Evolutionary conservation across 2,113 vertebrate genomes (phyloP).

Genomic region (Brachionichthys hirsutus): DNA sequence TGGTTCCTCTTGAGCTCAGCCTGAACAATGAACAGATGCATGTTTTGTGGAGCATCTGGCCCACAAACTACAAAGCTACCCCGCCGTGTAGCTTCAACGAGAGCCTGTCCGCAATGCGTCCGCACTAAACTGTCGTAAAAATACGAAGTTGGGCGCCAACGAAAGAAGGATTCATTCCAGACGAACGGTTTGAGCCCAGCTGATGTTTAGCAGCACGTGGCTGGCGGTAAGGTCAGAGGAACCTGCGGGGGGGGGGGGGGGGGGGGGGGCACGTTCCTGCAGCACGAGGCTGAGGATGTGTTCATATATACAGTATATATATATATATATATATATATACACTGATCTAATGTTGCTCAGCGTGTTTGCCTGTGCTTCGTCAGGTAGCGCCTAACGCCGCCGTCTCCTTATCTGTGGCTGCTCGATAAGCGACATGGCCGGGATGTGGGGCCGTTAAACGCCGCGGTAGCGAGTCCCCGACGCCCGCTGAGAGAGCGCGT

Average conservation of each 20-base stretch:
- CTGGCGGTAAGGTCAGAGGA: constrained; percentile 8
- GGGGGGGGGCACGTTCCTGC: constrained; percentile 27
- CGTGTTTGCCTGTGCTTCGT: constrained; percentile 28
- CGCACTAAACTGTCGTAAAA: too few species aligned
- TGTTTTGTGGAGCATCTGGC: too few species aligned
- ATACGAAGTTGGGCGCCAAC: too few species aligned
- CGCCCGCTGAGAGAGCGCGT: constrained; percentile 35
- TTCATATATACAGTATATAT: not conserved
- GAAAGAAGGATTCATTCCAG: too few species aligned
- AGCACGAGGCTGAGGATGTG: not conserved
- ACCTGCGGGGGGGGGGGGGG: too few species aligned
- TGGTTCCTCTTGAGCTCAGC: too few species aligned
- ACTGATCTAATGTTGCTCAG: not conserved
- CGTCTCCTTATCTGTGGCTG: constrained; percentile 37
- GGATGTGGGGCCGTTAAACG: constrained; percentile 26
- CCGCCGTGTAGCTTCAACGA: too few species aligned
- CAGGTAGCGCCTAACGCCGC: constrained; percentile 18
- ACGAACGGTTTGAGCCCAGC: not conserved
- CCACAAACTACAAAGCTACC: too few species aligned
- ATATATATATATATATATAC: too few species aligned
- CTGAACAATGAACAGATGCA: too few species aligned
- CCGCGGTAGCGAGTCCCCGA: constrained; percentile 50
- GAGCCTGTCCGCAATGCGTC: too few species aligned
- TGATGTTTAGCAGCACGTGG: not conserved
- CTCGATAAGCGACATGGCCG: constrained; percentile 34